A percentile compares a stretch with the other conserved stretches of the same genome.
Evolutionary conservation across 1,140 invertebrate genomes (phyloP).

Genomic region (Calycopis cecrops): DNA sequence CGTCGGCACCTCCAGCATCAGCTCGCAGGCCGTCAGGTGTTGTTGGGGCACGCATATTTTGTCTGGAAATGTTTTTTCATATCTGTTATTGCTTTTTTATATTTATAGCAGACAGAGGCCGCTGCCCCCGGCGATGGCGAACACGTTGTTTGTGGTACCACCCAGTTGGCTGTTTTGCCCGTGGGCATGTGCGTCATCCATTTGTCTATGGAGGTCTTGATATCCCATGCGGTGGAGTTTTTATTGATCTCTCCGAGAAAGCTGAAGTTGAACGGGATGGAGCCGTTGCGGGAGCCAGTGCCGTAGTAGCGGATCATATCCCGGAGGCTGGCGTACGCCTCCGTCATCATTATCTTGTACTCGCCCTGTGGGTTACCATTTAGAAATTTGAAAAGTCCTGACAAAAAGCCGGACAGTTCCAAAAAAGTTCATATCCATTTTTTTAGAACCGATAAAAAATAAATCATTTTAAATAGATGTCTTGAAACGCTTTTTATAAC

Average conservation of each 20-base stretch:
- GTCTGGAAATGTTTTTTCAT: constrained; percentile 71
- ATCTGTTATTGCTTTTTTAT: too few relatives aligned
- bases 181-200: constrained; percentile 77
- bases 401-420: too few relatives aligned
- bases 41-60: constrained; percentile 83
- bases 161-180: constrained; percentile 77
- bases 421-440: too few relatives aligned
- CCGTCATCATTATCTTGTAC: constrained; percentile 81
- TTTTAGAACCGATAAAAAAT: too few relatives aligned
- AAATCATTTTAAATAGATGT: too few relatives aligned
- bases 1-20: constrained; percentile 79
- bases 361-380: too few relatives aligned
- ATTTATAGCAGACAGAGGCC: too few relatives aligned
- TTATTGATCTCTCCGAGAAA: constrained; percentile 67
- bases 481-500: too few relatives aligned
- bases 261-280: constrained; percentile 81
- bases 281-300: constrained; percentile 67
- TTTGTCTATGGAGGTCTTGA: constrained; percentile 66
- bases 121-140: too few relatives aligned
- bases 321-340: constrained; percentile 78
- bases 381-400: too few relatives aligned
- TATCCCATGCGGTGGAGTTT: constrained; percentile 70
- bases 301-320: constrained; percentile 79
- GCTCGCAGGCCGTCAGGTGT: constrained; percentile 77
- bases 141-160: too few relatives aligned